Conservation (phyloP, 1,140 invertebrate species). For the Drosophila aff. region DNA sequence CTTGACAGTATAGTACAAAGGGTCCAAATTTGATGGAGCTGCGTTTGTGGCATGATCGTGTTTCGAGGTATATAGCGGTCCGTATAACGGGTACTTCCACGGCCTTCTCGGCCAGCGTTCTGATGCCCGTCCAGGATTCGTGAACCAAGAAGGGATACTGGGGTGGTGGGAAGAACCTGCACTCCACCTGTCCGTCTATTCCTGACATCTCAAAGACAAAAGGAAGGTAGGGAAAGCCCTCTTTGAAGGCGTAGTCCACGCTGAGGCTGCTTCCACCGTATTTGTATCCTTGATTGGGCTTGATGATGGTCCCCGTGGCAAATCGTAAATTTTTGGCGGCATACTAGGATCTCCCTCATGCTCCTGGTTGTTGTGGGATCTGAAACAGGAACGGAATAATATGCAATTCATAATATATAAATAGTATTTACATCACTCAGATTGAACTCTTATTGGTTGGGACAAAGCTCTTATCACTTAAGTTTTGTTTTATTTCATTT, state of each 20-base stretch:
- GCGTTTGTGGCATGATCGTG: no score
- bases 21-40: not conserved
- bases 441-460: not conserved
- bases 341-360: conserved; percentile 20
- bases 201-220: conserved; percentile 51
- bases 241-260: conserved; percentile 20
- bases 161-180: conserved; percentile 41
- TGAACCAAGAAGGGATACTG: conserved; percentile 4
- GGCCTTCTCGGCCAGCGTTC: conserved; percentile 35
- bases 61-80: not conserved
- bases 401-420: not conserved
- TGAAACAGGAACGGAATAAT: not conserved
- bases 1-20: no score
- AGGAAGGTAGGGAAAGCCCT: conserved; percentile 46
- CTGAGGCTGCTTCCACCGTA: no score
- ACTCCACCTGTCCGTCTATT: not conserved
- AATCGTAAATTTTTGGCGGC: conserved; percentile 11
- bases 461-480: not conserved
- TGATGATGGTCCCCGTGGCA: conserved; percentile 63
- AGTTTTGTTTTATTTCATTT: not conserved
- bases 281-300: no score
- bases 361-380: conserved; percentile 9
- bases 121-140: conserved; percentile 54
- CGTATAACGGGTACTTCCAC: conserved; percentile 35
- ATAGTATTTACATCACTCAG: no score